These are phyloP conservation scores for Ecliptopera silaceata DNA, from an alignment of 2,888 invertebrate species.

Conservation along the genomic window DNA sequence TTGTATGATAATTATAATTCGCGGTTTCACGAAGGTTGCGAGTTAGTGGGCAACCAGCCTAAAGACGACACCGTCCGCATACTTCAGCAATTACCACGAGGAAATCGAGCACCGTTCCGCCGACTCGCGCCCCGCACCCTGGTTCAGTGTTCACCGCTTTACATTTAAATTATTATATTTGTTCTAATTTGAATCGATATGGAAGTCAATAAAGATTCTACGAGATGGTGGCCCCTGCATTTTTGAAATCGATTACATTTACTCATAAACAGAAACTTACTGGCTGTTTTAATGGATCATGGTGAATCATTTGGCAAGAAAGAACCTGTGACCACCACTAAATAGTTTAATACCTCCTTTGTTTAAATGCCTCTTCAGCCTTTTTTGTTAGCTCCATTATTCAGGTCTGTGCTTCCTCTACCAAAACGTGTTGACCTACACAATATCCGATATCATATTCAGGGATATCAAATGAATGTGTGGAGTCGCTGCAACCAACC, in stretches of 20 bases:
- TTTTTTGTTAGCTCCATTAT: conserved; percentile 9
- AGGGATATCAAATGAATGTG: conserved; percentile 55
- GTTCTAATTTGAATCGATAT: background rate
- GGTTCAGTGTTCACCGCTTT: conserved; percentile 32
- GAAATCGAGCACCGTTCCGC: conserved; percentile 73
- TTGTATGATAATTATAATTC: background rate
- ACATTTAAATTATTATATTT: conserved; percentile 1
- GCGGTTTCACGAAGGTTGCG: background rate
- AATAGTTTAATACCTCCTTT: background rate
- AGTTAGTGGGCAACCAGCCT: background rate
- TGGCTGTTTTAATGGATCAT: background rate
- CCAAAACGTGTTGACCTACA: conserved; percentile 42
- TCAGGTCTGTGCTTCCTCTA: conserved; percentile 19
- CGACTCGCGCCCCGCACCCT: conserved; percentile 53
- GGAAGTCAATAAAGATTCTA: background rate
- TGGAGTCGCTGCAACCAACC: conserved; percentile 48
- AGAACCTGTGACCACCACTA: background rate
- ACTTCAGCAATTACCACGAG: conserved; percentile 80
- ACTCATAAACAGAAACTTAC: background rate
- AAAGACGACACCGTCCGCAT: conserved; percentile 80
- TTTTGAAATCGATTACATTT: background rate
- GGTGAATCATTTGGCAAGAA: background rate
- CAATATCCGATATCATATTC: conserved; percentile 46
- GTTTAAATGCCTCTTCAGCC: background rate
- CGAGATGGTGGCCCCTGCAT: background rate